Evolutionary conservation across 1,140 invertebrate species (phyloP), one percentile per base, ranked within the genome.

Genomic region (Papilio dardanus): DNA sequence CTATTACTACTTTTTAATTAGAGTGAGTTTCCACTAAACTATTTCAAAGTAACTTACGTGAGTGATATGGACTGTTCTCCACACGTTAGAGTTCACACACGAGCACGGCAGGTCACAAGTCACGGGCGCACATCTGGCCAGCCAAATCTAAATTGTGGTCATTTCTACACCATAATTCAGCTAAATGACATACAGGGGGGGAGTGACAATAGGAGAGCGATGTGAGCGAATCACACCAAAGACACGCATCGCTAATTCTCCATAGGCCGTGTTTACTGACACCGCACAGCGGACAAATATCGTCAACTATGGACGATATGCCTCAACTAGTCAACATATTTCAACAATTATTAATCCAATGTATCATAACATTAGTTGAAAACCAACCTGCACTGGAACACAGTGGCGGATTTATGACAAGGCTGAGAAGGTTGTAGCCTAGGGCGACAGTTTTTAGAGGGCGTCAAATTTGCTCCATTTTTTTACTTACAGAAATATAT

Each of bases 121-220:
- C 81, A 86, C 89, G 78, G 81, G 84, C 77, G 84, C 83, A 87
- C 87, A 76, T 88, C 81, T 82, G 85, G 85, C 83, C 90, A 86
- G 86, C 79, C 84, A 79, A 88, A 88, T 88, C 83, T 80, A 83
- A 89, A 90, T 90, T 90, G 89, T 90, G 88, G 79, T 79, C 85
- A 91, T 86, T 87, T 86, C 84, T 84, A 91, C 84, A 82, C 83
- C 84, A 93, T 91, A 93, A 90, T 89, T 92, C 87, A 91, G 91
- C 92, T 93, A 92, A 93, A 93, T 91, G 86, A 91, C 89, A 88
- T 93, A 82, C 80, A 88, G 87, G 81, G 89, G 89, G 91, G 91
- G 87, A 89, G 69, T 84, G 77, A 93, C 91, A 93, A 93, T 90
- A 81, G 86, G 85, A 87, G 87, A 89, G 83, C 85, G 86, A 88